Evolutionary conservation across 2,797 vertebrate species (phyloP).

Genomic region (Falco novaeseelandiae): DNA sequence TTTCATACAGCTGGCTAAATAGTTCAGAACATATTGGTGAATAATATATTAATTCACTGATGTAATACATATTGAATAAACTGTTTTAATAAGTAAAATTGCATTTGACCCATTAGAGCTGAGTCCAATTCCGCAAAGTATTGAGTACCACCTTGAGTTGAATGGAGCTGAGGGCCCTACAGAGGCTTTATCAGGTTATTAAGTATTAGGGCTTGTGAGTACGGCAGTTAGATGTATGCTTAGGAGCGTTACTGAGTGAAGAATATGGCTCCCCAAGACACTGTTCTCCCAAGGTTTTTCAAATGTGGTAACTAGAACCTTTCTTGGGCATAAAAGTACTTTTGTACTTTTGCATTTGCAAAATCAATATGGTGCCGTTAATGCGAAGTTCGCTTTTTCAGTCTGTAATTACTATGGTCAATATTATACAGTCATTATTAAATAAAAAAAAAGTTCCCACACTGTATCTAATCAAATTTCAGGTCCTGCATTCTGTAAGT

Average conservation of each 20-base stretch:
- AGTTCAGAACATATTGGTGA: conserved; percentile 51
- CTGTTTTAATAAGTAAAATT: conserved; percentile 61
- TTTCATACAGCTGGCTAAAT: conserved; percentile 62
- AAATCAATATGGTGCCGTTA: conserved; percentile 28
- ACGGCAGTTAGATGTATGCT: background rate
- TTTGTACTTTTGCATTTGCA: conserved; percentile 29
- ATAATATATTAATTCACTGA: conserved; percentile 64
- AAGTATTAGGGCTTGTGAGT: background rate
- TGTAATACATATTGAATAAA: conserved; percentile 47
- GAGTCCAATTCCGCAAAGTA: background rate
- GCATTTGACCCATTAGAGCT: conserved; percentile 27
- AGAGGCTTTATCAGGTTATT: conserved; percentile 12
- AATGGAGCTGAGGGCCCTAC: background rate
- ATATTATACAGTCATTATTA: conserved; percentile 31
- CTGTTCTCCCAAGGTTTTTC: conserved; percentile 13
- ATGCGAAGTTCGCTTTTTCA: background rate
- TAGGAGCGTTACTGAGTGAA: background rate
- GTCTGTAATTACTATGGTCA: conserved; percentile 40
- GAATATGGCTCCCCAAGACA: conserved; percentile 13
- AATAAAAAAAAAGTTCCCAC: background rate
- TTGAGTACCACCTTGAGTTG: background rate
- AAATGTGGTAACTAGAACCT: conserved; percentile 18
- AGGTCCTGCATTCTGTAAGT: background rate
- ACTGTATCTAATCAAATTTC: conserved; percentile 21
- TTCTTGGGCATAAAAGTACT: conserved; percentile 32